Base-by-base conservation (phyloP, 1,140 invertebrate species). In the Platyscapa corneri region DNA sequence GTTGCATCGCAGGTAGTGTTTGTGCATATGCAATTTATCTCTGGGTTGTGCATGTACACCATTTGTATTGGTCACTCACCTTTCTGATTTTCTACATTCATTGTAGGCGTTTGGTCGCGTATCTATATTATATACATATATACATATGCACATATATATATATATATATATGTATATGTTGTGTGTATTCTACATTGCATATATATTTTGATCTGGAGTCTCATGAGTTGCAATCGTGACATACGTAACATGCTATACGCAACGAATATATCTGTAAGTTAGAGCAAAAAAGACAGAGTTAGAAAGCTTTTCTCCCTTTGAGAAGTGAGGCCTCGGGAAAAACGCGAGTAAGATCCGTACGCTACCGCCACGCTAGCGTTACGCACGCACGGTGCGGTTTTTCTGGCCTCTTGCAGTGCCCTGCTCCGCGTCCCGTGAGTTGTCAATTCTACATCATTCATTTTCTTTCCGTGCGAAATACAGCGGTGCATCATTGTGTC, bases 11-110 rank as follows among this genome's bases (percentile, higher is more conserved):
- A 53, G 2, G 16, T 18, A 53, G 10, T 53, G 18, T 53, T 10
- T 18, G 3, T 30, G 27, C 56, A 46, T 46, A 12, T 46, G 42
- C 6, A 46, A 46, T 5, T 7, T 46, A 72, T 20, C 37, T 32
- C 12, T 32, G 76, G 20, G 53, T 0, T 2, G 30, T n/a, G 53
- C 77, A 49, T 64, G 77, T 32, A 34, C 18, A n/a, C 14, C n/a
- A 34, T 27, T 65, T 81, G 37, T 65, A 14, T 81, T 70, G 79
- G 79, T 70, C 79, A 70, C 79, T 81, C 79, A 34, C 64, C n/a
- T 67, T 16, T 42, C 56, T 20, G 7, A n/a, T 32, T 78, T 53
- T 53, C 49, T 18, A 10, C 49, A 14, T 53, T 53, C 49, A 53
- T 53, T 14, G 18, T 14, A 10, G 10, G 7, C 8, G 18, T 18